Conservation (phyloP, 2,113 vertebrate species). For the Chunga burmeisteri region DNA sequence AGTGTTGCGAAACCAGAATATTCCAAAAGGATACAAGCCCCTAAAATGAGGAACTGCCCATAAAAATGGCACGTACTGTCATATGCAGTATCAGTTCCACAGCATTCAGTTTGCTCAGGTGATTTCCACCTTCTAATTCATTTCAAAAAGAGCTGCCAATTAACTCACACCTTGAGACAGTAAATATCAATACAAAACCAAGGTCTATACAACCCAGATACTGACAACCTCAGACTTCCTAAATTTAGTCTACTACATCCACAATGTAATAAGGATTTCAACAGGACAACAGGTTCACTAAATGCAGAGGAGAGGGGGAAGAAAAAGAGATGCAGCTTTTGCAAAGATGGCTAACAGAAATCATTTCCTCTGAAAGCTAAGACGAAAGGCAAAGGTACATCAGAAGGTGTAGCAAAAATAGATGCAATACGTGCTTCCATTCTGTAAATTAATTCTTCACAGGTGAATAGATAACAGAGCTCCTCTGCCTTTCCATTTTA, state of each 20-base stretch:
- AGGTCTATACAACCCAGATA: neutral
- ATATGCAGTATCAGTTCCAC: neutral
- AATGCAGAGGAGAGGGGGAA: neutral
- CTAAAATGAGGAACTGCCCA: neutral
- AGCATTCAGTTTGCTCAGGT: neutral
- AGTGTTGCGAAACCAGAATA: neutral
- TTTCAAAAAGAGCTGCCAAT: neutral
- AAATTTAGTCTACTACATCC: neutral
- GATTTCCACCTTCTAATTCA: neutral
- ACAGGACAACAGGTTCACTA: neutral
- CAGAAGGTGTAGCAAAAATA: neutral
- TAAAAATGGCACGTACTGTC: neutral
- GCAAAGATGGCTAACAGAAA: conserved; percentile 28
- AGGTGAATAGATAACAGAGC: neutral
- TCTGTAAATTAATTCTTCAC: neutral
- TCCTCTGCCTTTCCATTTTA: neutral
- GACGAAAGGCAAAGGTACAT: neutral
- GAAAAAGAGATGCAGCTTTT: neutral
- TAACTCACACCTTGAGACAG: neutral
- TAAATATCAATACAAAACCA: neutral
- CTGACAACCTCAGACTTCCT: rapidly evolving
- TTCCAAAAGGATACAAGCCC: neutral
- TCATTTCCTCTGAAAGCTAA: neutral
- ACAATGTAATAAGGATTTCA: neutral
- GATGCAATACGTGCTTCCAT: neutral